These are phyloP conservation scores for Teleiodes luculella DNA, from an alignment of 2,888 invertebrate genomes.

Conservation along the genomic window DNA sequence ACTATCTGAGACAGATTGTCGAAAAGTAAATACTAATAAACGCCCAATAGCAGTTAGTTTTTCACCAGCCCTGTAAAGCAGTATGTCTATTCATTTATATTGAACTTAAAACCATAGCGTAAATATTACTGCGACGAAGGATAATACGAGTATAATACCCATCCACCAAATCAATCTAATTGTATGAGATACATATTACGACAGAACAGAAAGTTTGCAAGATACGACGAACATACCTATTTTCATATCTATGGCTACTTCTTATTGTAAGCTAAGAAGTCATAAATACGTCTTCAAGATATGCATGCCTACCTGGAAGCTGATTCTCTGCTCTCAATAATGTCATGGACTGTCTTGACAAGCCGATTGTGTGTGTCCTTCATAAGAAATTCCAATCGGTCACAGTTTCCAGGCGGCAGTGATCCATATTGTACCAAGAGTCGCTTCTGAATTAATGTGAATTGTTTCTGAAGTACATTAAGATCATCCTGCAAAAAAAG, in stretches of 20 bases:
- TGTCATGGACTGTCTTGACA: slow-evolving; percentile 62
- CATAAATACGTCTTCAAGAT: neutral
- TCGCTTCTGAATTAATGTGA: slow-evolving; percentile 86
- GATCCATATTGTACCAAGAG: slow-evolving; percentile 88
- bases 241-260: too few relatives aligned
- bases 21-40: slow-evolving; percentile 49
- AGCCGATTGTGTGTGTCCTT: slow-evolving; percentile 83
- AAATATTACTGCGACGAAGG: neutral
- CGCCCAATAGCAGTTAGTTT: slow-evolving; percentile 51
- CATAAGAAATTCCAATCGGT: slow-evolving; percentile 84
- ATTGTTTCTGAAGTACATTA: slow-evolving; percentile 82
- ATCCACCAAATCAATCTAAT: too few relatives aligned
- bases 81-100: too few relatives aligned
- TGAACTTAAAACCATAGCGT: too few relatives aligned
- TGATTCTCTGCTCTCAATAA: slow-evolving; percentile 60
- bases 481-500: slow-evolving; percentile 66
- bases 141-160: too few relatives aligned
- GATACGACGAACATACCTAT: too few relatives aligned
- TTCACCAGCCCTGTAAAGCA: slow-evolving; percentile 56
- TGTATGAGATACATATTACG: too few relatives aligned
- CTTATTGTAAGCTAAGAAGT: too few relatives aligned
- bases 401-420: slow-evolving; percentile 85
- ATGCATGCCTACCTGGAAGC: slow-evolving; percentile 47
- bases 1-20: slow-evolving; percentile 43
- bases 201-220: too few relatives aligned